Evolutionary conservation across 2,113 vertebrate genomes (phyloP).

Genomic region (Marmota flaviventris): DNA sequence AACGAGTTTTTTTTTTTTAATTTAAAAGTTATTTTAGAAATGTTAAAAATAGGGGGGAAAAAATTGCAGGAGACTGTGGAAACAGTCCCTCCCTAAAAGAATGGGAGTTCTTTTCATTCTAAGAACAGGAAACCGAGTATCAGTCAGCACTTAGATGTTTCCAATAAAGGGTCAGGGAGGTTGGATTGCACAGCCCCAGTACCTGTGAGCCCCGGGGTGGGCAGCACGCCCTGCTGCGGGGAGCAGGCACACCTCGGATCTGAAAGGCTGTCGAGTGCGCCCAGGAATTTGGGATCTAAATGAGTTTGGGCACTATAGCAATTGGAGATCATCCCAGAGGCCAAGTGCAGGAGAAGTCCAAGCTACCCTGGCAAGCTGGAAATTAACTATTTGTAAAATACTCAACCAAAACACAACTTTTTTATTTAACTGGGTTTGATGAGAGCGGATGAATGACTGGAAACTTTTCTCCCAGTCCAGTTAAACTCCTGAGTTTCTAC

Average conservation of each 20-base stretch:
- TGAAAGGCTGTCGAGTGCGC: not conserved
- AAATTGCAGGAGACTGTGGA: conserved; percentile 35
- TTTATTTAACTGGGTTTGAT: conserved; percentile 52
- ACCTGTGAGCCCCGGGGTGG: not conserved
- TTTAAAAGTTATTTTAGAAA: conserved; percentile 74
- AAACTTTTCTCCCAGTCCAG: conserved; percentile 83
- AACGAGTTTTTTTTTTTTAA: not conserved
- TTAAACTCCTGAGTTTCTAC: not conserved
- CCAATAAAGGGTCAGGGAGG: not conserved
- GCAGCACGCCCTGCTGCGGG: not conserved
- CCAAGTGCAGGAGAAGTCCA: not conserved
- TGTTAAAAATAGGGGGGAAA: conserved; percentile 43
- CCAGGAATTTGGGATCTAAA: not conserved
- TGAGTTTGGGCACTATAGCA: not conserved
- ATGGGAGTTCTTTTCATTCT: conserved; percentile 41
- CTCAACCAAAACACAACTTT: conserved; percentile 74
- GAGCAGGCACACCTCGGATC: not conserved
- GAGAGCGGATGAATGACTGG: conserved; percentile 56
- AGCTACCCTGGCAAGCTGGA: not conserved
- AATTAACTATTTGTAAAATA: conserved; percentile 1
- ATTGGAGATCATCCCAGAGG: conserved; percentile 2
- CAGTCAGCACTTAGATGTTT: not conserved
- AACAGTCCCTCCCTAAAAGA: conserved; percentile 30
- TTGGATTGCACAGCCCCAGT: not conserved
- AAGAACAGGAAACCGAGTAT: conserved; percentile 12